Evolutionary conservation across 2,888 invertebrate genomes (phyloP), one percentile per base, ranked within the genome.

Genomic region (Omphaloscelis lunosa): DNA sequence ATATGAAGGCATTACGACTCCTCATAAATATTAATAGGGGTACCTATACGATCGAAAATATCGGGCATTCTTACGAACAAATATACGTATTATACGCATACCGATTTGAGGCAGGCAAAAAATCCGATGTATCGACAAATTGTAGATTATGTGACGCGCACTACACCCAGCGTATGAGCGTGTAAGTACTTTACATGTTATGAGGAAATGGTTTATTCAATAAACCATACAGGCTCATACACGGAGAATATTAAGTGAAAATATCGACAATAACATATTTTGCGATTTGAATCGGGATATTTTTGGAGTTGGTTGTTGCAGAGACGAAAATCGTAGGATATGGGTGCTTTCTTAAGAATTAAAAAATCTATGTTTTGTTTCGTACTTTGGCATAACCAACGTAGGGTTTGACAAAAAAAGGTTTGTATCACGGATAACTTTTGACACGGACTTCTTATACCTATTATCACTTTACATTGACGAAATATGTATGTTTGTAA

Each of bases 1-100:
- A 67, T 75, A 70, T 75, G 62, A 84, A 77, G 59, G 66, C 72
- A 84, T 75, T 73, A 80, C 48, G 72, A 56, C 34, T 63, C 41
- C 34, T 80, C 84, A 84, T 84, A 84, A 77, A 84, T 84, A 84
- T 84, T 84, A 70, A 84, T 77, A 77, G 72, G 62, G 72, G 75
- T 73, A 72, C 58, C 65, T 61, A 75, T 62, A 59, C 51, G 59
- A 75, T 72, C 68, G 66, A 41, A 72, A 82, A 80, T 80, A 80
- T 70, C 72, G 23, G 48, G 66, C 77, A 84, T 84, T 80, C 83
- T 77, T 77, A 72, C 45, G 59, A 34, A 20, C 41, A 70, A 59
- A 77, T 82, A 70, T 68, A 68, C 48, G 34, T 73, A 45, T 63
- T 63, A 79, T 67, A 70, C 65, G 65, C 78, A 77, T 70, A 77